Conservation (phyloP, 2,888 invertebrate species). For the Gasteruption jaculator region DNA sequence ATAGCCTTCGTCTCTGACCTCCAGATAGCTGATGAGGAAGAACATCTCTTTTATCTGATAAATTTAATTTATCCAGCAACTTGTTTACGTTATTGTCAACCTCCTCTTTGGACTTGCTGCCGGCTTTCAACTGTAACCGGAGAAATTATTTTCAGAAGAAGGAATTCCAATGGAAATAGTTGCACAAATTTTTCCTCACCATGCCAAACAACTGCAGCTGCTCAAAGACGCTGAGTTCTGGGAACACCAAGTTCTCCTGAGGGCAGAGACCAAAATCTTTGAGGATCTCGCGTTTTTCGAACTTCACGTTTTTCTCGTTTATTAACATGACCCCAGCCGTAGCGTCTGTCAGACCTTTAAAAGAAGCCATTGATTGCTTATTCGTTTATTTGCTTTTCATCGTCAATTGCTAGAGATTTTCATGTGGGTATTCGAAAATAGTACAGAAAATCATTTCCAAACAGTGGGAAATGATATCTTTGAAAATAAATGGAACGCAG, state of each 20-base stretch:
- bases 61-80: slow-evolving; percentile 59
- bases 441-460: background rate
- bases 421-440: background rate
- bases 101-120: slow-evolving; percentile 38
- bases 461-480: background rate
- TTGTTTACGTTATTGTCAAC: slow-evolving; percentile 55
- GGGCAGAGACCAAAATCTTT: slow-evolving; percentile 81
- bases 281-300: slow-evolving; percentile 59
- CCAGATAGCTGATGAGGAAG: slow-evolving; percentile 69
- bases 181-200: too few species aligned
- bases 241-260: slow-evolving; percentile 79
- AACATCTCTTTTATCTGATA: slow-evolving; percentile 60
- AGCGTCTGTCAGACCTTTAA: slow-evolving; percentile 59
- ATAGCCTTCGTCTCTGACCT: slow-evolving; percentile 84
- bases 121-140: slow-evolving; percentile 60
- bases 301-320: slow-evolving; percentile 65
- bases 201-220: slow-evolving; percentile 77
- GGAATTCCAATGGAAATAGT: slow-evolving; percentile 20
- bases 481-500: slow-evolving; percentile 52
- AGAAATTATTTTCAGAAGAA: background rate
- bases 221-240: slow-evolving; percentile 72
- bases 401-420: background rate
- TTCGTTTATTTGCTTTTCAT: background rate
- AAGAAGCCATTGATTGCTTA: too few species aligned
- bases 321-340: slow-evolving; percentile 66